phyloP scores from a whole-genome alignment of 2,113 vertebrate species.

The Pipa parva region DNA sequence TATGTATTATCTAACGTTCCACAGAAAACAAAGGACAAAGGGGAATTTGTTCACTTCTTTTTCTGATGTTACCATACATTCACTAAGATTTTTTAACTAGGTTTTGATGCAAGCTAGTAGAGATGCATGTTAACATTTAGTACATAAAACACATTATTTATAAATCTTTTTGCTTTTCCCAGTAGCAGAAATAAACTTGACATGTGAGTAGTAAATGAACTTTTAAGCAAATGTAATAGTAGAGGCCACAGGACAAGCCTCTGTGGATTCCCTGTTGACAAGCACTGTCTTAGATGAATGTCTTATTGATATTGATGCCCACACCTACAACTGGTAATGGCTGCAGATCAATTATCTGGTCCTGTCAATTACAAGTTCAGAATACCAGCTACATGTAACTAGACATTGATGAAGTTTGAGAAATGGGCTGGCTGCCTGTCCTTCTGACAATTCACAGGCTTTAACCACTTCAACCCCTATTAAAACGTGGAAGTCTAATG shows the following conservation, averaged over 20 bases:
- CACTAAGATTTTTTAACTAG: too few species aligned
- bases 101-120: too few species aligned
- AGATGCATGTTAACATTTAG: too few species aligned
- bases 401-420: conserved; percentile 45
- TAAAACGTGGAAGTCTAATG: conserved; percentile 36
- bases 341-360: neutral
- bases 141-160: too few species aligned
- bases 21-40: too few species aligned
- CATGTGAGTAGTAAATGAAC: neutral
- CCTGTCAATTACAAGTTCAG: neutral
- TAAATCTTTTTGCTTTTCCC: too few species aligned
- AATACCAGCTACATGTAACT: neutral
- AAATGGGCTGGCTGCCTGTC: conserved; percentile 47
- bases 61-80: too few species aligned
- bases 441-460: conserved; percentile 42
- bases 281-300: neutral
- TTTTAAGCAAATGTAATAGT: neutral
- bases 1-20: too few species aligned
- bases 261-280: neutral
- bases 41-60: too few species aligned
- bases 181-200: too few species aligned
- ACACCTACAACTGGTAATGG: neutral
- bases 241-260: neutral
- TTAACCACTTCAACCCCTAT: conserved; percentile 45
- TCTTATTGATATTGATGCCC: neutral